Percentiles rank a stretch among this genome's conserved stretches.
phyloP scores from a whole-genome alignment of 2,888 invertebrate species.

The Athalia cordata region DNA sequence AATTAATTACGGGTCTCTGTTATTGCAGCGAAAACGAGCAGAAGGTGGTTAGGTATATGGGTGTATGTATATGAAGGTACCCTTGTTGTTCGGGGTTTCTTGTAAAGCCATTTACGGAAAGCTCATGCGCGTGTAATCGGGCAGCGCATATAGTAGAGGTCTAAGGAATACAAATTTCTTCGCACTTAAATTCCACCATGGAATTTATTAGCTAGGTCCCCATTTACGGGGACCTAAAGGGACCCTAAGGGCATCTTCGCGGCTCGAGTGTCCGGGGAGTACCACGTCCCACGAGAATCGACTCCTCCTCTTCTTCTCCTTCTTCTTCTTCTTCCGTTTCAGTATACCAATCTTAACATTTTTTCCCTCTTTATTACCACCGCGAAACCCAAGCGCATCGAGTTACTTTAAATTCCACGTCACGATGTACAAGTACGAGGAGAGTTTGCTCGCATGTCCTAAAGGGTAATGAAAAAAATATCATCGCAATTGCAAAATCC shows the following conservation, averaged over 20 bases:
- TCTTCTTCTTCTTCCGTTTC: slow-evolving; percentile 15
- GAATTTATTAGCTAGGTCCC: slow-evolving; percentile 58
- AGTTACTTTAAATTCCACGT: slow-evolving; percentile 34
- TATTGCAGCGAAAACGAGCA: slow-evolving; percentile 2
- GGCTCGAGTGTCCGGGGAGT: slow-evolving; percentile 47
- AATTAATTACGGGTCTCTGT: slow-evolving; percentile 39
- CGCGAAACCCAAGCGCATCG: background rate
- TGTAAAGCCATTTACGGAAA: slow-evolving; percentile 71
- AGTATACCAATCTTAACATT: slow-evolving; percentile 21
- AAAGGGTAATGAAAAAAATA: slow-evolving; percentile 61
- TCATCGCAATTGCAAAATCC: slow-evolving; percentile 14
- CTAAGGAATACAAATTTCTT: slow-evolving; percentile 70
- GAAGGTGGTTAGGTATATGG: background rate
- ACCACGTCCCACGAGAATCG: slow-evolving; percentile 27
- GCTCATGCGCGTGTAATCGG: slow-evolving; percentile 68
- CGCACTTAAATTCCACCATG: slow-evolving; percentile 69
- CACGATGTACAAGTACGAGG: slow-evolving; percentile 20
- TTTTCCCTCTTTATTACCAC: slow-evolving; percentile 22
- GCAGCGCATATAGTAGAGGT: slow-evolving; percentile 52
- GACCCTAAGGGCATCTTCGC: slow-evolving; percentile 3
- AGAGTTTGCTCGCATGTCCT: slow-evolving; percentile 54
- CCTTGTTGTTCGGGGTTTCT: slow-evolving; percentile 51
- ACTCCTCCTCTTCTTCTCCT: background rate
- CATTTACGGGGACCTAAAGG: slow-evolving; percentile 5
- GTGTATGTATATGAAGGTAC: too few species aligned